Evolutionary conservation across 23 tunicate species (phyloP).

Genomic region (Oikopleura dioica): DNA sequence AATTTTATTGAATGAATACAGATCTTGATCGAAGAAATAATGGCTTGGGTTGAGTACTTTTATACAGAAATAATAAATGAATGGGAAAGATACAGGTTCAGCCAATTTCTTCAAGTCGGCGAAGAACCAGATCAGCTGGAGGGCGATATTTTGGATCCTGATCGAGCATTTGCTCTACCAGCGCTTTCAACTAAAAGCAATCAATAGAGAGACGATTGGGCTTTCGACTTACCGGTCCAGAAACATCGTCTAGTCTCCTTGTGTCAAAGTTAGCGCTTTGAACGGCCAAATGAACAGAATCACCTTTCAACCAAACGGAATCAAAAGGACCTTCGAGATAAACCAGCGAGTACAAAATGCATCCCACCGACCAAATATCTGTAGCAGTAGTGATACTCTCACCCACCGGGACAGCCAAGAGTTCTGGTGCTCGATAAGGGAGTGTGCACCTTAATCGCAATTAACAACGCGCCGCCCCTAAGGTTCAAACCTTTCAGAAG

Average conservation of each 20-base stretch:
- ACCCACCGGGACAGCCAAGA: conserved; percentile 37
- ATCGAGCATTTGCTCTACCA: neutral
- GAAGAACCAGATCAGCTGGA: neutral
- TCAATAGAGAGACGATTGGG: too few species aligned
- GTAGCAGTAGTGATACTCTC: neutral
- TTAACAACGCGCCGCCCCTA: neutral
- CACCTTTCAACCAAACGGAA: conserved; percentile 63
- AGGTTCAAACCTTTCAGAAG: neutral
- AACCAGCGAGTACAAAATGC: conserved; percentile 62
- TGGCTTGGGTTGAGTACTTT: too few species aligned
- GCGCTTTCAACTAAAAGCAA: too few species aligned
- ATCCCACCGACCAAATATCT: conserved; percentile 52
- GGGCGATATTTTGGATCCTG: neutral
- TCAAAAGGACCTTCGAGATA: conserved; percentile 94
- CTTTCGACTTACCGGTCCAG: neutral
- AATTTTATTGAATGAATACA: too few species aligned
- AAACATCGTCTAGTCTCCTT: neutral
- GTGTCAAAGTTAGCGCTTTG: conserved; percentile 15
- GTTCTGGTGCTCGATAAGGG: conserved; percentile 92
- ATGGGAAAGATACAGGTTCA: too few species aligned
- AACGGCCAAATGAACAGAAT: conserved; percentile 80
- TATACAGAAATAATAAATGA: too few species aligned
- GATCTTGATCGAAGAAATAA: too few species aligned
- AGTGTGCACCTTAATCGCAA: conserved; percentile 26
- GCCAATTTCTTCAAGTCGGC: neutral